Conservation (phyloP, 1,140 invertebrate species). For the Coptotermes formosanus region DNA sequence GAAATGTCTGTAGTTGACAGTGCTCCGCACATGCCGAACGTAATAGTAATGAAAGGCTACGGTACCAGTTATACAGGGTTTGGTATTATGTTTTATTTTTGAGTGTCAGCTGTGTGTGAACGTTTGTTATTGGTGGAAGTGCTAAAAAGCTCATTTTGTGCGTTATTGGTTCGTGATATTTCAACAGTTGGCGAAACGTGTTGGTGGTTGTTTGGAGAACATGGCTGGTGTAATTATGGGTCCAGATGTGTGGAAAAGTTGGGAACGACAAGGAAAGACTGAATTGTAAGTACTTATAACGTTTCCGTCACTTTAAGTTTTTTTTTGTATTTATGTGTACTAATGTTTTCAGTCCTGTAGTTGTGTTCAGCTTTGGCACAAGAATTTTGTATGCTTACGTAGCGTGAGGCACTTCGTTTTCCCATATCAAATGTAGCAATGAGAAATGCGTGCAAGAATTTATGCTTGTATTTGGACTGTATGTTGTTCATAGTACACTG, state of each 20-base stretch:
- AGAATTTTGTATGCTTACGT: background rate
- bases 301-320: conserved; percentile 17
- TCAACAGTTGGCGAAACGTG: background rate
- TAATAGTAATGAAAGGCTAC: too few species aligned
- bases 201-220: conserved; percentile 21
- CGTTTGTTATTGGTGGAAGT: too few species aligned
- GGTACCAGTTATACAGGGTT: too few species aligned
- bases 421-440: background rate
- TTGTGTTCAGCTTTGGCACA: too few species aligned
- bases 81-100: too few species aligned
- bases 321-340: background rate
- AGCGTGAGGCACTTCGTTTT: background rate
- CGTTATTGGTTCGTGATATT: too few species aligned
- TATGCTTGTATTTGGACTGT: background rate
- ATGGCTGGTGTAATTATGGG: conserved; percentile 39
- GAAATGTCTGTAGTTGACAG: too few species aligned
- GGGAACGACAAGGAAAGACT: conserved; percentile 63
- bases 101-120: too few species aligned
- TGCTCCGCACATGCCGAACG: too few species aligned
- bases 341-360: background rate
- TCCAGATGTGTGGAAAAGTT: conserved; percentile 62
- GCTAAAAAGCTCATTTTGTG: too few species aligned
- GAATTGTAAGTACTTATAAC: conserved; percentile 60
- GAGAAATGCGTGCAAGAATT: background rate
- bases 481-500: too few species aligned